phyloP scores from a whole-genome alignment of 2,888 invertebrate genomes.

The Pseudococcus viburni region DNA sequence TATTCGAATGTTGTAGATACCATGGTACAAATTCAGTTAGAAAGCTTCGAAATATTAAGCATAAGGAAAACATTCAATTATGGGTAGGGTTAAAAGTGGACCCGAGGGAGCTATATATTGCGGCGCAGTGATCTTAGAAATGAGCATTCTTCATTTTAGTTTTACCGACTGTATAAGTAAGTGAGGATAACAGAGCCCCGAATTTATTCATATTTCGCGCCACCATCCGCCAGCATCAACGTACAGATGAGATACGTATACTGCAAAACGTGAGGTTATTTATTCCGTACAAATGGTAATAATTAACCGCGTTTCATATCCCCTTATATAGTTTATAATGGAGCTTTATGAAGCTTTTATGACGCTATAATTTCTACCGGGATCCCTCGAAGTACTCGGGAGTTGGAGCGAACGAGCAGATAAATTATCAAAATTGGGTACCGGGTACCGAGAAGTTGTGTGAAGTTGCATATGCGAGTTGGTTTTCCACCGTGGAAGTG shows the following conservation, averaged over 20 bases:
- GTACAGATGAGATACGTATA: conserved; percentile 15
- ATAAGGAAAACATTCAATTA: conserved; percentile 66
- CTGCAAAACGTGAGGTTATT: conserved; percentile 61
- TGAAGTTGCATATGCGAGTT: not conserved
- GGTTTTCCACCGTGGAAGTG: not conserved
- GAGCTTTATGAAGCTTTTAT: conserved; percentile 63
- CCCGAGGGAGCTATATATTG: conserved; percentile 62
- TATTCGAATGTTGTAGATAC: conserved; percentile 26
- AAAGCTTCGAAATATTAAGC: conserved; percentile 49
- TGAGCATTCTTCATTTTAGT: conserved; percentile 59
- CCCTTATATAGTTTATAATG: conserved; percentile 52
- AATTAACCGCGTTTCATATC: conserved; percentile 61
- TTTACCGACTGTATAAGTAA: not conserved
- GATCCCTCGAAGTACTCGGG: not conserved
- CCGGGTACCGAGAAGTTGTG: not conserved
- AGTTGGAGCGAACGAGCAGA: not conserved
- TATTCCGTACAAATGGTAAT: conserved; percentile 62
- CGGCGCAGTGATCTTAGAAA: conserved; percentile 60
- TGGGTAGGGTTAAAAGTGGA: conserved; percentile 63
- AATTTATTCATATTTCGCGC: conserved; percentile 62
- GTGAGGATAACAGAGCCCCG: not conserved
- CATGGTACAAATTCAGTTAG: not conserved
- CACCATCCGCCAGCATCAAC: not conserved
- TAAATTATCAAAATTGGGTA: conserved; percentile 5
- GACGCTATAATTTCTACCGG: conserved; percentile 40